Base-by-base conservation (phyloP, 2,797 vertebrate genomes). In the Echeneis naucrates region DNA sequence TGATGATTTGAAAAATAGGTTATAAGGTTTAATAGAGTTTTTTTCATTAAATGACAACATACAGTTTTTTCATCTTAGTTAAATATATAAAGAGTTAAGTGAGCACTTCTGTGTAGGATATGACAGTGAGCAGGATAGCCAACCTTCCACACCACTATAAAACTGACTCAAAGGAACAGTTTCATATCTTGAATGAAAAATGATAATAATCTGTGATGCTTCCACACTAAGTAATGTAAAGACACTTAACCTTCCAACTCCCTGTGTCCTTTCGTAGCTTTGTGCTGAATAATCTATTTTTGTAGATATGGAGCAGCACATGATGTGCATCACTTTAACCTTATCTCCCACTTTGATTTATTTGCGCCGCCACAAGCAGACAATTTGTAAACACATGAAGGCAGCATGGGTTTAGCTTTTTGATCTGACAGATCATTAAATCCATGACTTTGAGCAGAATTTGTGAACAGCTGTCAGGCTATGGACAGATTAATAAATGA, bases 271-370 rank as follows among this genome's bases (percentile, higher is more conserved):
- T 85, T 57, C 70, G n/a, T 80, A 53, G 87, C 80, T 64, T 40
- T 50, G 66, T 65, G 63, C 63, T 64, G 81, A 84, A 83, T 75
- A 78, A 85, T 84, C 48, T 72, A 53, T 50, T 75, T 80, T 44
- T 37, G 76, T 76, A 71, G 69, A 82, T 78, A 60, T 76, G 21
- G 56, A 59, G 72, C 57, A 35, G 53, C 61, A 8, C 26, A 53
- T 17, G 17, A 10, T 52, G 56, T 84, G 44, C 62, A 81, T 89
- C 84, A 75, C 59, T 62, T 35, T 87, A 88, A 88, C 79, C 16
- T 84, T 87, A 87, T 90, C 86, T 53, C 65, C 57, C 68, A n/a
- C 80, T 77, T 59, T 91, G 90, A 92, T 91, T 92, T 86, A 90
- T 90, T 87, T 32, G 23, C 66, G 47, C 82, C 80, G 78, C 81